These are phyloP conservation scores for Cotesia vestalis DNA, from an alignment of 1,140 invertebrate genomes.

Conservation along the genomic window DNA sequence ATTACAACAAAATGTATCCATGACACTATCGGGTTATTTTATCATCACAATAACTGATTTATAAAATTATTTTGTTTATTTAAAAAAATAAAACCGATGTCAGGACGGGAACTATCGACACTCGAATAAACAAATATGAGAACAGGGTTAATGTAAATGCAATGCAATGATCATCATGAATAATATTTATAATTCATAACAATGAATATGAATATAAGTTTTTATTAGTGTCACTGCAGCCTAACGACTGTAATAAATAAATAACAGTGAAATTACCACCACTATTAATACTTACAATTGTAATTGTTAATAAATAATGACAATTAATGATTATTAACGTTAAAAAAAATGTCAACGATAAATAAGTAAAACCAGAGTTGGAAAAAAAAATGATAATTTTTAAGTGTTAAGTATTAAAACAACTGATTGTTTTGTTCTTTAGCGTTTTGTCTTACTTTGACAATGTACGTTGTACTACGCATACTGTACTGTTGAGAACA, in stretches of 20 bases:
- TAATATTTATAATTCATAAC: not conserved
- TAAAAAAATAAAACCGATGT: not conserved
- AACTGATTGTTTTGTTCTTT: slow-evolving; percentile 58
- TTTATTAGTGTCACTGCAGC: no score
- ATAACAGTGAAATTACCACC: no score
- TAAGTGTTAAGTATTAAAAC: slow-evolving; percentile 49
- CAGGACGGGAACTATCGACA: slow-evolving; percentile 11
- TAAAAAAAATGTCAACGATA: no score
- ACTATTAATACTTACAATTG: no score
- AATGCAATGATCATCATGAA: not conserved
- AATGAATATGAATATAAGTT: no score
- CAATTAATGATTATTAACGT: no score
- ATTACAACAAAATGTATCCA: not conserved
- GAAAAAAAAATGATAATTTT: slow-evolving; percentile 47
- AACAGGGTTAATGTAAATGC: not conserved
- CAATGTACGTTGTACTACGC: slow-evolving; percentile 29
- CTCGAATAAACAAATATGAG: slow-evolving; percentile 1
- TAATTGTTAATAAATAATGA: no score
- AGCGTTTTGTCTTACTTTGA: slow-evolving; percentile 49
- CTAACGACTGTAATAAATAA: no score
- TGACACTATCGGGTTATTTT: not conserved
- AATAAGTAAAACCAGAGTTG: no score
- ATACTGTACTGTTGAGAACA: slow-evolving; percentile 37
- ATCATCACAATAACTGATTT: not conserved
- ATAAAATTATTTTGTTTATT: not conserved